Conservation (phyloP, 2,888 invertebrate genomes). For the Agrochola litura region DNA sequence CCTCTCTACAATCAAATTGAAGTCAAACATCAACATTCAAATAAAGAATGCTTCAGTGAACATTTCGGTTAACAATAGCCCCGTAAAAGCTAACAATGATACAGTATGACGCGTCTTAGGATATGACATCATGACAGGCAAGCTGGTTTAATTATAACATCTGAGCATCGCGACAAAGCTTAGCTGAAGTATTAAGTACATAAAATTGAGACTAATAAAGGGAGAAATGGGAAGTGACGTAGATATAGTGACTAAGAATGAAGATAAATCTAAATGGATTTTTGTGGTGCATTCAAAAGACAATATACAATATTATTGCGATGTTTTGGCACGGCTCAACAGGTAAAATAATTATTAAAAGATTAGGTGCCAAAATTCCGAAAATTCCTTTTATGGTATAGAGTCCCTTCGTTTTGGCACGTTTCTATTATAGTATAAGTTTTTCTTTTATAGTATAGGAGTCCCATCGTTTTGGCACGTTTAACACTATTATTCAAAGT, state of each 20-base stretch:
- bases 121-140: constrained; percentile 61
- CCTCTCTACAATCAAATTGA: neutral
- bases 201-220: constrained; percentile 9
- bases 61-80: constrained; percentile 50
- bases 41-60: constrained; percentile 16
- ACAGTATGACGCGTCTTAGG: constrained; percentile 42
- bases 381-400: neutral
- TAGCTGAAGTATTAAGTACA: neutral
- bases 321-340: neutral
- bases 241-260: constrained; percentile 4
- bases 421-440: neutral
- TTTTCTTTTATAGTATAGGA: neutral
- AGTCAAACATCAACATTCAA: constrained; percentile 8
- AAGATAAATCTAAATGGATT: neutral
- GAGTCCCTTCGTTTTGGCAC: neutral
- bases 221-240: constrained; percentile 11
- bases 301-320: too few species aligned
- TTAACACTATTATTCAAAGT: neutral
- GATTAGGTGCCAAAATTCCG: neutral
- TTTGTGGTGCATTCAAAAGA: neutral
- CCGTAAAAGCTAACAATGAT: constrained; percentile 48
- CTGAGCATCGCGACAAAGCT: constrained; percentile 32
- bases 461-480: neutral
- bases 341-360: neutral
- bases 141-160: constrained; percentile 56